phyloP scores from a whole-genome alignment of 2,113 vertebrate species.

The Danio rerio region DNA sequence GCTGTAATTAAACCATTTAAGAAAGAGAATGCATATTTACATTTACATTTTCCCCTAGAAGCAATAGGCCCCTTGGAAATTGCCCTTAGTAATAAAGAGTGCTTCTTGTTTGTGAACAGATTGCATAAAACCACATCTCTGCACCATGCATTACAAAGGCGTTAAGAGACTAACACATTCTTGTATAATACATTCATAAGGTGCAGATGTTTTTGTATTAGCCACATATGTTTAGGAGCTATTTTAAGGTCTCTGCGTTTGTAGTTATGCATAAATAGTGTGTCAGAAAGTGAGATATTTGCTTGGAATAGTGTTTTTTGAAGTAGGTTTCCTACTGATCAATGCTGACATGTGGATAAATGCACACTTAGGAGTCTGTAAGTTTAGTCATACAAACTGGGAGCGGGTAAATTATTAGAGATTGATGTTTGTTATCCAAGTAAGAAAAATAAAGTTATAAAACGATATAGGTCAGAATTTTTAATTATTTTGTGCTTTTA shows the following conservation, averaged over 20 bases:
- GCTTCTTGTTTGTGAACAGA: neutral
- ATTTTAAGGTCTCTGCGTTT: neutral
- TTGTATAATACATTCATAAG: slow-evolving; percentile 11
- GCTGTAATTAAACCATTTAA: neutral
- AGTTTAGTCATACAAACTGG: neutral
- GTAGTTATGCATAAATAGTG: neutral
- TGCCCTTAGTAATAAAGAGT: neutral
- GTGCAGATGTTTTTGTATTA: neutral
- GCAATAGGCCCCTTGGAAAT: neutral
- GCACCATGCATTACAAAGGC: neutral
- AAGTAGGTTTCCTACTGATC: neutral
- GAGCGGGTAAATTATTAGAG: no score
- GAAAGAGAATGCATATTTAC: neutral
- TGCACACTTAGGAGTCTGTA: neutral
- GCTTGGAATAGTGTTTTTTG: neutral
- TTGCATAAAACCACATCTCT: neutral
- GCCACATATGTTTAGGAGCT: neutral
- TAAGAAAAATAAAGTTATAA: no score
- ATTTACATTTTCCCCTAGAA: neutral
- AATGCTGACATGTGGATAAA: neutral
- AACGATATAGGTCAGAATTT: no score
- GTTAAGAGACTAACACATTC: neutral
- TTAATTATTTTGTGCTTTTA: no score
- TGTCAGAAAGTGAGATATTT: neutral
- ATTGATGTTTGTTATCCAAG: no score